A percentile compares a stretch with the other conserved stretches of the same genome.
These are phyloP conservation scores for Pedionomus torquatus DNA, from an alignment of 2,113 vertebrate species.

Conservation along the genomic window DNA sequence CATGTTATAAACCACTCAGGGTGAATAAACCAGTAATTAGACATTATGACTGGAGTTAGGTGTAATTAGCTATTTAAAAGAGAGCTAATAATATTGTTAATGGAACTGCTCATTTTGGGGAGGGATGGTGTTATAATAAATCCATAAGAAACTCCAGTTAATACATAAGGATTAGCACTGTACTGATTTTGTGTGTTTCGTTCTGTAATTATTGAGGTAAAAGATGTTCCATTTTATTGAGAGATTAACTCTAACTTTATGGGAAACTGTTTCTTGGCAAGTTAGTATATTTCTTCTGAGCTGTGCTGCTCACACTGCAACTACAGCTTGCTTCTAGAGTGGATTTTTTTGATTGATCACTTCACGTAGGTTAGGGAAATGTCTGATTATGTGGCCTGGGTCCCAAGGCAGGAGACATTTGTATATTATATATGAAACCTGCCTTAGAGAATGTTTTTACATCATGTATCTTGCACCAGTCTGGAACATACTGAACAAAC, in stretches of 20 bases:
- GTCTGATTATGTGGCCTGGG: not conserved
- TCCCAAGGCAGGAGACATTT: not conserved
- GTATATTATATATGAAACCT: not conserved
- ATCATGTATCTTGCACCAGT: not conserved
- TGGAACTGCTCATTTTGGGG: not conserved
- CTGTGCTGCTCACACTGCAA: not conserved
- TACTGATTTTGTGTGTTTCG: not conserved
- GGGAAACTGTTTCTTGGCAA: not conserved
- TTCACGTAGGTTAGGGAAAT: not conserved
- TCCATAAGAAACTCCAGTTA: not conserved
- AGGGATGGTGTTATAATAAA: not conserved
- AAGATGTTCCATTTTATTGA: not conserved
- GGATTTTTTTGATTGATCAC: not conserved
- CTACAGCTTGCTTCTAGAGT: not conserved
- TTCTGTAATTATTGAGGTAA: slow-evolving; percentile 4
- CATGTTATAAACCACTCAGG: slow-evolving; percentile 18
- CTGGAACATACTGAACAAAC: not conserved
- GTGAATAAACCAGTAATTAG: slow-evolving; percentile 54
- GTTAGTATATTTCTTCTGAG: not conserved
- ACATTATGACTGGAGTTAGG: slow-evolving; percentile 2
- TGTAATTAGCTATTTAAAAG: slow-evolving; percentile 46
- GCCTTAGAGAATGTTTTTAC: not conserved
- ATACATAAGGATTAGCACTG: not conserved
- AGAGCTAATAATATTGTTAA: slow-evolving; percentile 20
- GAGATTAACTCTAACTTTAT: not conserved